Base-by-base conservation (phyloP, 2,888 invertebrate species). In the Leucozona laternaria region DNA sequence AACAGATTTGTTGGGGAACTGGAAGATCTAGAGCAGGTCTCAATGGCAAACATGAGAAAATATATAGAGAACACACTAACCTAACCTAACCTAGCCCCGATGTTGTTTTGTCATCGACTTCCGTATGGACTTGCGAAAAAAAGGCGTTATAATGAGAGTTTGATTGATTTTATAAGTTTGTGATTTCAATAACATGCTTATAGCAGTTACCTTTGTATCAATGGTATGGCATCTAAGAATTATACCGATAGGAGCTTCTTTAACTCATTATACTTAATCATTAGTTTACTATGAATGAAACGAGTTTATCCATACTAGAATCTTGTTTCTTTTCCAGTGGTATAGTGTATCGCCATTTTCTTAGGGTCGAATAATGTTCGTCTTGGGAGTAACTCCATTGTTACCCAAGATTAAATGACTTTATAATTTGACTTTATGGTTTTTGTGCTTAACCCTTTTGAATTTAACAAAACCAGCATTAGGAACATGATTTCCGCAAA, bases 321-420 rank as follows among this genome's bases (percentile, higher is more conserved):
- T 45, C 22, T 22, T 22, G 17, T 13, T 43, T 37, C 7, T 55
- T 55, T 64, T 28, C 20, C 22, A 68, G 28, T 70, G 40, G 55
- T 40, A 66, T 75, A 55, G 64, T 53, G 43, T 75, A 43, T 75
- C 22, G 31, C 55, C 31, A 66, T 64, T 53, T 55, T 40, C 64
- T 10, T 10, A 75, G 75, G 75, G 75, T 64, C 40, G 66, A 75
- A 75, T 55, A 64, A 75, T 64, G 53, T 64, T 75, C 55, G 55
- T 64, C 75, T 75, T 55, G 64, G 75, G 62, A 64, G 75, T 75
- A 64, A 75, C 66, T 75, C 43, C 55, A 64, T 75, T 75, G 64
- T 75, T 64, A 64, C 55, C 64, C 75, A 75, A 75, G 43, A 64
- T 75, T 66, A 75, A 75, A 75, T 75, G 55, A 43, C 75, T 64